These are phyloP conservation scores for Larimichthys polyactis DNA, from an alignment of 2,113 vertebrate genomes.

Conservation along the genomic window DNA sequence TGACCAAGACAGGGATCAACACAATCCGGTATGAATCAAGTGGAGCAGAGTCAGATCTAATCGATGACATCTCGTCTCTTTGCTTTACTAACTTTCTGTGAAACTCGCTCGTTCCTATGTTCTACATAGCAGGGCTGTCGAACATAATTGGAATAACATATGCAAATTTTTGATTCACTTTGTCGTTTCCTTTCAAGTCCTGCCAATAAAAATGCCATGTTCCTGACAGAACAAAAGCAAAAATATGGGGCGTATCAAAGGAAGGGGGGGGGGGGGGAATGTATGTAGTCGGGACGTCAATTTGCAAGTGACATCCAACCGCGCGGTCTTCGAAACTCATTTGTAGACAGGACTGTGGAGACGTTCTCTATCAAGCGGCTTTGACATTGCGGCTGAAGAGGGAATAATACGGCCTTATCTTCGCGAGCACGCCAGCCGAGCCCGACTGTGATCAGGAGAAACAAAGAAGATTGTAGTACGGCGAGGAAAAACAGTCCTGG, in stretches of 20 bases:
- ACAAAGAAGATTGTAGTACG: conserved; percentile 54
- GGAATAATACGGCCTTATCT: conserved; percentile 50
- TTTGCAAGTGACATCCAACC: conserved; percentile 59
- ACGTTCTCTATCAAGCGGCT: conserved; percentile 50
- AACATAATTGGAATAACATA: conserved; percentile 57
- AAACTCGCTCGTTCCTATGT: conserved; percentile 28
- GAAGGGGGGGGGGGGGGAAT: conserved; percentile 8
- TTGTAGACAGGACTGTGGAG: conserved; percentile 56
- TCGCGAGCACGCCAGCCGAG: conserved; percentile 20
- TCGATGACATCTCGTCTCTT: conserved; percentile 27
- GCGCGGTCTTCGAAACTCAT: conserved; percentile 63
- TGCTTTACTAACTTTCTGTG: conserved; percentile 41
- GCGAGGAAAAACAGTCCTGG: conserved; percentile 42
- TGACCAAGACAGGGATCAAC: not conserved
- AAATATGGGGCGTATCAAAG: conserved; percentile 71
- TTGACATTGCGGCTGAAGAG: conserved; percentile 41
- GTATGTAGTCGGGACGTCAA: conserved; percentile 61
- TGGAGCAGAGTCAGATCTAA: not conserved
- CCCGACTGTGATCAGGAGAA: conserved; percentile 60
- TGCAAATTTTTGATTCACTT: conserved; percentile 69
- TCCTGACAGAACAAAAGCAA: conserved; percentile 77
- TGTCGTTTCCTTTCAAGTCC: conserved; percentile 69
- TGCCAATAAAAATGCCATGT: conserved; percentile 66
- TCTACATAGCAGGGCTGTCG: conserved; percentile 14
- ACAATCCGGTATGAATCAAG: no score